phyloP scores from a whole-genome alignment of 1,140 invertebrate species.

The Ceratina calcarata region DNA sequence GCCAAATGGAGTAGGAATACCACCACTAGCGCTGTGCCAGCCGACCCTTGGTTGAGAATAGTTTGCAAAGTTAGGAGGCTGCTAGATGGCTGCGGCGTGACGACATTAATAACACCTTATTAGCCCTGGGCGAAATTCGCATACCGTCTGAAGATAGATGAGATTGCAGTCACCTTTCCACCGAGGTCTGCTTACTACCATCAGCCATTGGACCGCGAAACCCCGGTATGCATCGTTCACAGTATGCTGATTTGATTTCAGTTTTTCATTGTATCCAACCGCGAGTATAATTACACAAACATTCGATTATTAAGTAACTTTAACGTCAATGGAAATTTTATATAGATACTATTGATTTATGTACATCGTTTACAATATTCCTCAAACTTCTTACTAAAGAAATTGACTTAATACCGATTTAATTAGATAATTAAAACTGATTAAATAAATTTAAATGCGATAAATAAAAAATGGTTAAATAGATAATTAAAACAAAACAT shows the following conservation, averaged over 20 bases:
- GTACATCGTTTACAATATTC: no score
- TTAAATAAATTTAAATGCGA: no score
- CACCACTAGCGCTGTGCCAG: slow-evolving; percentile 23
- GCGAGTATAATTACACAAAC: not conserved
- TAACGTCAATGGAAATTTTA: no score
- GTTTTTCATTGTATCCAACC: not conserved
- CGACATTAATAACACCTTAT: slow-evolving; percentile 71
- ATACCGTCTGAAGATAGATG: slow-evolving; percentile 63
- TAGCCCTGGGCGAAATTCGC: slow-evolving; percentile 61
- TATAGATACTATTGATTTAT: no score
- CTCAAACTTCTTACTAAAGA: no score
- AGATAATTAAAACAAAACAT: no score
- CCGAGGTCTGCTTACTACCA: slow-evolving; percentile 21
- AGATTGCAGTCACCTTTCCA: slow-evolving; percentile 55
- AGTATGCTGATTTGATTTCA: slow-evolving; percentile 32
- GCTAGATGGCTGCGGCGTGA: slow-evolving; percentile 65
- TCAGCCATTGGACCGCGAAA: slow-evolving; percentile 45
- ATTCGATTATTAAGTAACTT: no score
- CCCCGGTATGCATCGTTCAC: slow-evolving; percentile 31
- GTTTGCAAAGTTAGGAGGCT: slow-evolving; percentile 66
- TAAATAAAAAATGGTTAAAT: no score
- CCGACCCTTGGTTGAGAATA: slow-evolving; percentile 55
- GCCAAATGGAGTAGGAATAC: slow-evolving; percentile 48
- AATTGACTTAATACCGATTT: no score
- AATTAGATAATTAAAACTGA: no score